Conservation (phyloP, 2,113 vertebrate genomes). For the Noctilio leporinus region DNA sequence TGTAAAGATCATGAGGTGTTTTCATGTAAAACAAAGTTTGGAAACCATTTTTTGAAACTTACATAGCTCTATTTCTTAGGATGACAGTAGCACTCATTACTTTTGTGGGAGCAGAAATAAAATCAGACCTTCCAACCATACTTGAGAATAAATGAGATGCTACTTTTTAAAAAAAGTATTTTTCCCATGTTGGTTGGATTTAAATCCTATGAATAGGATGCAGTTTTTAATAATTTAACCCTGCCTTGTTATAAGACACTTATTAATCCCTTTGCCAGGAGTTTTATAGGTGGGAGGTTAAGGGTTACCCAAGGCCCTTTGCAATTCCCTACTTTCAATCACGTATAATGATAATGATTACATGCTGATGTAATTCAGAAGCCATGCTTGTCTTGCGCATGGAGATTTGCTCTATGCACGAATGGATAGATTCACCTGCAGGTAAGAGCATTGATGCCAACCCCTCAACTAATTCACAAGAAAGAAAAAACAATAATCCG, state of each 20-base stretch:
- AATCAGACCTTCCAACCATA: neutral
- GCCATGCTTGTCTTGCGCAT: neutral
- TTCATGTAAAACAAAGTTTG: neutral
- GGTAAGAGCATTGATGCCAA: neutral
- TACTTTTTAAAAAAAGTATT: neutral
- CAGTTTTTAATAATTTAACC: conserved; percentile 15
- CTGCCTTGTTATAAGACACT: neutral
- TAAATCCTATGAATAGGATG: neutral
- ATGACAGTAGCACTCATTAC: neutral
- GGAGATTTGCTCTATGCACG: neutral
- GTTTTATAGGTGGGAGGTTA: neutral
- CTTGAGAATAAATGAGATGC: neutral
- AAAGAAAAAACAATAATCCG: neutral
- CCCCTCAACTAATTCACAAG: neutral
- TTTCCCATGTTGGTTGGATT: neutral
- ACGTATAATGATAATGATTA: neutral
- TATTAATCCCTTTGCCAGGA: neutral
- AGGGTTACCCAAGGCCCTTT: neutral
- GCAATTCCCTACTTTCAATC: neutral
- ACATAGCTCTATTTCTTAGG: neutral
- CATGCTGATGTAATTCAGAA: neutral
- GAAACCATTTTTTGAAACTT: neutral
- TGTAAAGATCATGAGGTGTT: neutral
- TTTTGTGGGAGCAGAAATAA: neutral
- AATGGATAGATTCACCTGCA: neutral